A percentile compares a stretch with the other conserved stretches of the same genome.
Conservation (phyloP, 1,140 invertebrate species). For the Ericerus pela region DNA sequence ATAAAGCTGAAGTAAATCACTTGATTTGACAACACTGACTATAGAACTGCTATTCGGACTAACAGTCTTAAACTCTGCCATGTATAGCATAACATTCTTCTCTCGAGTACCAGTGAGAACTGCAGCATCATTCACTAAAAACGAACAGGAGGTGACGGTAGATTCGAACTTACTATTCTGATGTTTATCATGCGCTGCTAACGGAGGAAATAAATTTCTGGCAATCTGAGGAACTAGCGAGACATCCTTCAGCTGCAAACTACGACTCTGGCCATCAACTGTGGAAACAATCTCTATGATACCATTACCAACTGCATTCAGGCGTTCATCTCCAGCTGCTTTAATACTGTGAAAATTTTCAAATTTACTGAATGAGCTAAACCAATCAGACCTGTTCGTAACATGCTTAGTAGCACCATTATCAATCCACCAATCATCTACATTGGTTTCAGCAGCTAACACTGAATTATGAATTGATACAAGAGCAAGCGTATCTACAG, state of each 20-base stretch:
- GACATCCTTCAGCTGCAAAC: conserved; percentile 23
- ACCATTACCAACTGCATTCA: conserved; percentile 23
- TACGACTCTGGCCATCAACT: conserved; percentile 17
- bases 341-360: conserved; percentile 17
- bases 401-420: conserved; percentile 27
- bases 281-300: conserved; percentile 21
- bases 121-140: too few relatives aligned
- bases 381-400: conserved; percentile 21
- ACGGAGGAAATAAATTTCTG: conserved; percentile 27
- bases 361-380: conserved; percentile 23
- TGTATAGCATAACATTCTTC: conserved; percentile 20
- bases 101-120: conserved; percentile 21
- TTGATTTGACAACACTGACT: conserved; percentile 13
- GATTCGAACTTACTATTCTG: too few relatives aligned
- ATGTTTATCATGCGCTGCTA: conserved; percentile 26
- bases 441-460: too few relatives aligned
- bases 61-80: conserved; percentile 21
- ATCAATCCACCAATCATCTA: too few relatives aligned
- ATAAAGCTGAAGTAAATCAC: conserved; percentile 23
- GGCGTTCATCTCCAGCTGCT: conserved; percentile 21
- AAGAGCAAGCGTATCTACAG: too few relatives aligned
- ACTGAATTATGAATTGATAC: too few relatives aligned
- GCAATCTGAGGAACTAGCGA: conserved; percentile 26
- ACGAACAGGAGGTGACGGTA: too few relatives aligned
- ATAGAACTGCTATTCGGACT: conserved; percentile 14